Evolutionary conservation across 2,797 vertebrate genomes (phyloP), one percentile per base, ranked within the genome.

Genomic region (Urosaurus nigricauda): DNA sequence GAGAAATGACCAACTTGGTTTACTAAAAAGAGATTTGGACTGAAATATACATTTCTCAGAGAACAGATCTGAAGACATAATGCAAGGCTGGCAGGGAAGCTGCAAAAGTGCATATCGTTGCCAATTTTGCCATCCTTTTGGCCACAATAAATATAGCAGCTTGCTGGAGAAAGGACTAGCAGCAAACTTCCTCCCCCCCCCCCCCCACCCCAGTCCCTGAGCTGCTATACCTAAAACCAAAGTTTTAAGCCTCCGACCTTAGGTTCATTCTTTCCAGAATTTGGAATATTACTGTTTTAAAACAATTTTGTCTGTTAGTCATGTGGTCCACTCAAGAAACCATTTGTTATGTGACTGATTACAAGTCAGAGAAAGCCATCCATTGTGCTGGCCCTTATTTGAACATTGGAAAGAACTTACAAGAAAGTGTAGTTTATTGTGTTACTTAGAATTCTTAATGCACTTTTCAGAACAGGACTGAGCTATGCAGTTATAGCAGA

Each of bases 21-120:
- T 56, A 58, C 88, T 89, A n/a, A 93, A 93, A 89, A 83, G 80
- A 89, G 51, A 65, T 75, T 94, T 93, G 91, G 85, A 93, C 87
- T 92, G 92, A 88, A 94, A 89, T 37, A 65, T 1, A 29, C 16
- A 82, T 85, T 94, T 93, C 75, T 90, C 53, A 8, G 17, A 78
- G 83, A 90, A 85, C 7, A 80, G 84, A 88, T 77, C 26, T 75
- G 84, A 86, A 86, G 21, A 88, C 0, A 16, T 90, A 90, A 91
- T 63, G 68, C 40, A 86, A 88, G 85, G 40, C 70, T 88, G 65
- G 81, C 91, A 92, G 87, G 78, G 75, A 26, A 88, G 17, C n/a
- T 83, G 68, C 60, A 63, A 65, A 37, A 60, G 9, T 43, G 8
- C 21, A 58, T n/a, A 14, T 68, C 1, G 21, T 12, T 75, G 19